A percentile compares a stretch with the other conserved stretches of the same genome.
Conservation (phyloP, 2,113 vertebrate genomes). For the Grammomys surdaster region DNA sequence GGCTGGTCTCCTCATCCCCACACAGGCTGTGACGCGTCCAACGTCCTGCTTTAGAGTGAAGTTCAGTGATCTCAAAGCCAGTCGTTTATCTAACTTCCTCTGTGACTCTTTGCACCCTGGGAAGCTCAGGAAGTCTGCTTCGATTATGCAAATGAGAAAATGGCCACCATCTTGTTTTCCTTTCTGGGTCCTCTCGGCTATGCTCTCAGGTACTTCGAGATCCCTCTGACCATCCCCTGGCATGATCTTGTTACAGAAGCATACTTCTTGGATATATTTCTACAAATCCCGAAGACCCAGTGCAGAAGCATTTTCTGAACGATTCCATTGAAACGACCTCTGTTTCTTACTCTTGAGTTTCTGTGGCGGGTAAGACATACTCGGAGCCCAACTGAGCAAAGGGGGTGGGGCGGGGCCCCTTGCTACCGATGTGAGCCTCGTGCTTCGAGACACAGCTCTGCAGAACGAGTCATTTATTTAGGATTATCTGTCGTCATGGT, state of each 20-base stretch:
- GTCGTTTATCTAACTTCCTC: not conserved
- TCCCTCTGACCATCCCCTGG: not conserved
- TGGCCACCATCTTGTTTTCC: not conserved
- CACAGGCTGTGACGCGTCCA: not conserved
- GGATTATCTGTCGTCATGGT: slow-evolving; percentile 79
- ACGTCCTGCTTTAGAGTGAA: not conserved
- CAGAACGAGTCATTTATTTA: slow-evolving; percentile 76
- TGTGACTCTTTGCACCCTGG: not conserved
- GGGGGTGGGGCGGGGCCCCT: not conserved
- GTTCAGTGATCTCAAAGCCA: not conserved
- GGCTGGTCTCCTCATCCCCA: not conserved
- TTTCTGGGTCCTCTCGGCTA: not conserved
- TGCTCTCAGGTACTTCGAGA: not conserved
- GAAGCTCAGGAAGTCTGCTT: not conserved
- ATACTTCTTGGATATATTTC: not conserved
- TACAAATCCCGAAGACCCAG: not conserved
- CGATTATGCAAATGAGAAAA: rapidly evolving
- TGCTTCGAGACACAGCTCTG: slow-evolving; percentile 61
- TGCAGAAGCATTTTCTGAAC: not conserved
- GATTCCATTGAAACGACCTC: not conserved
- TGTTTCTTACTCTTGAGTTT: not conserved
- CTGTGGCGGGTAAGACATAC: not conserved
- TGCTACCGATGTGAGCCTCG: slow-evolving; percentile 51
- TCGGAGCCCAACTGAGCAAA: not conserved
- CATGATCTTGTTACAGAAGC: rapidly evolving